Base-by-base conservation (phyloP, 2,888 invertebrate species). In the Drosophila neotestacea region DNA sequence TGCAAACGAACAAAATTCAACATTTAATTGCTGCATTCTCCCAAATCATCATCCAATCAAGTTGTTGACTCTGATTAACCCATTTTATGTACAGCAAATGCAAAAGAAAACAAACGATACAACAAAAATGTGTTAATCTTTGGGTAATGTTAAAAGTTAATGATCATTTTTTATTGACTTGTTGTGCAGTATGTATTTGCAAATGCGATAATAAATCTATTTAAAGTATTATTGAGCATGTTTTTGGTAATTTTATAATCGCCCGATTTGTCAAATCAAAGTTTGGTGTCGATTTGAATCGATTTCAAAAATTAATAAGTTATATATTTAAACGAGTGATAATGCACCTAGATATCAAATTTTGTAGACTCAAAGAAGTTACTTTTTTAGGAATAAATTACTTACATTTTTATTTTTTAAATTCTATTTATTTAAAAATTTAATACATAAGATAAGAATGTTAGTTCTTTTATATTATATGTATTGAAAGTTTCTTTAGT, bases 81-180 rank as follows among this genome's bases (percentile, higher is more conserved):
- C 70, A 70, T 70, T 79, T 50, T 6, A 27, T 69, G 32, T 30
- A 30, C 6, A 44, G 42, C 28, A 4, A 65, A 50, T 48, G 48
- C 55, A 41, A 50, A 67, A 11, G 2, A 13, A 61, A 51, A 16
- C 13, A 16, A 28, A n/a, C 1, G 4, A 59, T 28, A 28, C 11
- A 54, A n/a, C 10, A 27, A 30, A 36, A 46, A 30, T 59, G 10
- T 28, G 7, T 50, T 58, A 51, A 46, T 66, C 41, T 73, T 38
- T 39, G 7, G 46, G n/a, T 13, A 46, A 36, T 72, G 50, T 44
- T 46, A 55, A 50, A 59, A 52, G 46, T 69, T 58, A 52, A 70
- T 51, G 38, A 34, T 28, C 22, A 52, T 38, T 44, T 69, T 73
- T 75, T 32, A 74, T 75, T 28, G 70, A 50, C 61, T 75, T 74